These are phyloP conservation scores for Agrilus mali DNA, from an alignment of 2,888 invertebrate species.

Conservation along the genomic window DNA sequence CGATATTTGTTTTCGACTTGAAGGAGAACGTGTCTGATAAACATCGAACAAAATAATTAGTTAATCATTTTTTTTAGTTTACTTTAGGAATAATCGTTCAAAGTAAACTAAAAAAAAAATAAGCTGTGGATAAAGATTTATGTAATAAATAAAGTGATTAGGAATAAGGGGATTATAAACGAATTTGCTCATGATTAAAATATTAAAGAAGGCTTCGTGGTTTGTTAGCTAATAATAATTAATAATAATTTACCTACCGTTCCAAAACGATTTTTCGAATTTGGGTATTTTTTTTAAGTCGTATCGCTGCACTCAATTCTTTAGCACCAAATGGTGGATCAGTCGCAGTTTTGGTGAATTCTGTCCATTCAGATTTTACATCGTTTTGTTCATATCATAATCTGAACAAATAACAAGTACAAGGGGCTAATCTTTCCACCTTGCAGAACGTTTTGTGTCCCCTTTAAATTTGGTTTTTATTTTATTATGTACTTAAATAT, in stretches of 20 bases:
- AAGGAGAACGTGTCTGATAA: conserved; percentile 33
- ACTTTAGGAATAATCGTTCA: no score
- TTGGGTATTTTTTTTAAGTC: conserved; percentile 20
- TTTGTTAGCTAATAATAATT: neutral
- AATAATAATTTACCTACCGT: conserved; percentile 17
- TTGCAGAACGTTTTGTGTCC: conserved; percentile 34
- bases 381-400: conserved; percentile 24
- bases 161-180: no score
- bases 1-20: conserved; percentile 37
- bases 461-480: conserved; percentile 25
- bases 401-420: conserved; percentile 39
- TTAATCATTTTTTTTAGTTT: neutral
- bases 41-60: neutral
- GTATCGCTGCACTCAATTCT: conserved; percentile 25
- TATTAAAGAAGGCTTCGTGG: no score
- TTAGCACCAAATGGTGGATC: conserved; percentile 21
- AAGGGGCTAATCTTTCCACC: conserved; percentile 36
- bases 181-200: no score
- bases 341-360: conserved; percentile 25
- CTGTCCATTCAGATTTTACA: conserved; percentile 24
- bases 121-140: no score
- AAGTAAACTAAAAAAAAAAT: no score
- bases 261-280: conserved; percentile 25
- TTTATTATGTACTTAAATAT: no score
- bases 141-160: no score